Base-by-base conservation (phyloP, 2,113 vertebrate species). In the Alosa alosa region DNA sequence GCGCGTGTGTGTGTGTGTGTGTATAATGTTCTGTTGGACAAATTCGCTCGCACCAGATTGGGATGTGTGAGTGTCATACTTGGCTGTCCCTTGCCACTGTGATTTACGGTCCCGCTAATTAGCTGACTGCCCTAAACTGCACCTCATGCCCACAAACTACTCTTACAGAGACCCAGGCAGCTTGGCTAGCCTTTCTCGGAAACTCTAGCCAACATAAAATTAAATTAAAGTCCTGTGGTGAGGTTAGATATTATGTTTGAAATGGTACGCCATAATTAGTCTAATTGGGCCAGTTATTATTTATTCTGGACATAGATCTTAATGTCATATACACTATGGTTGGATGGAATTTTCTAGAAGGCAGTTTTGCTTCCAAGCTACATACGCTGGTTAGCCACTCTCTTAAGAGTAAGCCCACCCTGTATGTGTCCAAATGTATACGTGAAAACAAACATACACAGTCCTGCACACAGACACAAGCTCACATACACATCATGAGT, bases 171-270 rank as follows among this genome's bases (percentile, higher is more conserved):
- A 78, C 72, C 72, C 72, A 78, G 3, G 31, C 11, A 36, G 13
- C 17, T 36, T 78, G 25, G 72, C 72, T 39, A 11, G 25, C 15
- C 36, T 78, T 5, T 31, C 10, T 78, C 36, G 72, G 64, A 3
- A 39, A 78, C 72, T 10, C 11, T 39, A 0, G 72, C 72, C 72
- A 78, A 36, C 25, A 15, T 39, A 17, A 78, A 78, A 78, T 78
- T 36, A 78, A 78, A 78, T 39, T 78, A 39, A 78, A 78, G 72
- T 17, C 31, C 15, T 78, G 72, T 36, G 72, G 72, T 78, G 72
- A 78, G 36, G 72, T 78, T 78, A 78, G 31, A 78, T 78, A 36
- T 78, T 78, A 78, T 78, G 72, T 36, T 78, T 39, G 72, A 78
- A 78, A 78, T 36, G 13, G 31, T 39, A 72, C 39, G 72, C 25